Conservation (phyloP, 2,797 vertebrate genomes). For the Tamandua tetradactyla region DNA sequence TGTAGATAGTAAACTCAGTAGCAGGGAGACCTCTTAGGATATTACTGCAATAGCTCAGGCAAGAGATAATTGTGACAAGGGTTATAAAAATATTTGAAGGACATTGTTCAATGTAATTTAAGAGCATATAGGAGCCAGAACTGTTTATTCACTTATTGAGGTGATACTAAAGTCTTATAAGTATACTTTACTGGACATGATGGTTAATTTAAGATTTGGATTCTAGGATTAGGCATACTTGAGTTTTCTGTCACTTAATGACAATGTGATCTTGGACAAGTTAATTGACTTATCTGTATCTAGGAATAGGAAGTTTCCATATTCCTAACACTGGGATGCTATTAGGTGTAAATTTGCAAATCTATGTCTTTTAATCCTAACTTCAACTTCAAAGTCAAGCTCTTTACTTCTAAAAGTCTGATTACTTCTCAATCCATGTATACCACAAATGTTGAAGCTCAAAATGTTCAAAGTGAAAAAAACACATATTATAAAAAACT, state of each 20-base stretch:
- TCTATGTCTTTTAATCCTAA: background rate
- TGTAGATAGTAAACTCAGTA: background rate
- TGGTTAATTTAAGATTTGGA: background rate
- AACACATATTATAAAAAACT: background rate
- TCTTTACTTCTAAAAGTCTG: background rate
- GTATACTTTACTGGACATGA: background rate
- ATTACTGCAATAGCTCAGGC: background rate
- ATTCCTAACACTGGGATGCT: background rate
- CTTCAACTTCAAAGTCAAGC: background rate
- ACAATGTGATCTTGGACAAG: background rate
- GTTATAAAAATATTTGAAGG: background rate
- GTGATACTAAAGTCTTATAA: background rate
- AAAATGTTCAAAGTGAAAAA: background rate
- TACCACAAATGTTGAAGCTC: background rate
- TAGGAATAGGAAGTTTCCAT: background rate
- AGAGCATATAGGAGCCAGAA: background rate
- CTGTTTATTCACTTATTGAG: background rate
- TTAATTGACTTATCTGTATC: background rate
- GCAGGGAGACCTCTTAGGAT: background rate
- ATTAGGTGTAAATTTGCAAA: background rate
- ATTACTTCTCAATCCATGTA: background rate
- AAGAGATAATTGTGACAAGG: background rate
- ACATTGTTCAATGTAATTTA: background rate
- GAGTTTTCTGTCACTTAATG: background rate
- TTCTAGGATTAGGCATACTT: background rate